These are phyloP conservation scores for Leptodactylus fallax DNA, from an alignment of 2,797 vertebrate genomes.

Conservation along the genomic window DNA sequence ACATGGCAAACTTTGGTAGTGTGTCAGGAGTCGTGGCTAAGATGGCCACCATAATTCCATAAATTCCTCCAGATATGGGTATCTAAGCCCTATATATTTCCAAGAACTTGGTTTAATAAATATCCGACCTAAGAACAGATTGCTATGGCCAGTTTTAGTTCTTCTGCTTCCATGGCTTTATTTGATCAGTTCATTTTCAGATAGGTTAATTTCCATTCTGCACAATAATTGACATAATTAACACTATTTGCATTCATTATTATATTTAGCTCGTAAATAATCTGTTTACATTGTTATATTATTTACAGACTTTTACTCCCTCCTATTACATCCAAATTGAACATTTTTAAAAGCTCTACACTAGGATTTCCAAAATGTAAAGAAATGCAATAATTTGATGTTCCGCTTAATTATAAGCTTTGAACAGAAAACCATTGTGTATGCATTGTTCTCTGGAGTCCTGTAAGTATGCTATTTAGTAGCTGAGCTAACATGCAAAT, in stretches of 20 bases:
- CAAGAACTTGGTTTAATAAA: too few relatives aligned
- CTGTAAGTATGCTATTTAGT: slow-evolving; percentile 23
- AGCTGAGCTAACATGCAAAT: slow-evolving; percentile 43
- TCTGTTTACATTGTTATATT: slow-evolving; percentile 14
- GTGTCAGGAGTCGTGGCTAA: too few relatives aligned
- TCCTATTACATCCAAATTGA: neutral
- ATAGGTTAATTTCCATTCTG: neutral
- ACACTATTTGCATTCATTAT: slow-evolving; percentile 1
- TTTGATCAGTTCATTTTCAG: neutral
- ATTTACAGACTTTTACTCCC: neutral
- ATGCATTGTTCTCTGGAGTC: slow-evolving; percentile 50
- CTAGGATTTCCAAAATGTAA: slow-evolving; percentile 22
- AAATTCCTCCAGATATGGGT: too few relatives aligned
- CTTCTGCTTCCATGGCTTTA: neutral
- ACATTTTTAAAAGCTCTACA: neutral
- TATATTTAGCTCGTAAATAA: slow-evolving; percentile 26
- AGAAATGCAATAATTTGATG: slow-evolving; percentile 43
- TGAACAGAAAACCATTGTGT: slow-evolving; percentile 37
- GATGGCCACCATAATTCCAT: too few relatives aligned
- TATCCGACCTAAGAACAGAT: too few relatives aligned
- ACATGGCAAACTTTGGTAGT: too few relatives aligned
- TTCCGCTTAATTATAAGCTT: slow-evolving; percentile 52
- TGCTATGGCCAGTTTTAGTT: neutral
- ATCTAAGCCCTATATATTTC: too few relatives aligned
- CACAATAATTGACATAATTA: neutral